A percentile compares a stretch with the other conserved stretches of the same genome.
phyloP scores from a whole-genome alignment of 2,113 vertebrate genomes.

The Vulpes ferrilata region DNA sequence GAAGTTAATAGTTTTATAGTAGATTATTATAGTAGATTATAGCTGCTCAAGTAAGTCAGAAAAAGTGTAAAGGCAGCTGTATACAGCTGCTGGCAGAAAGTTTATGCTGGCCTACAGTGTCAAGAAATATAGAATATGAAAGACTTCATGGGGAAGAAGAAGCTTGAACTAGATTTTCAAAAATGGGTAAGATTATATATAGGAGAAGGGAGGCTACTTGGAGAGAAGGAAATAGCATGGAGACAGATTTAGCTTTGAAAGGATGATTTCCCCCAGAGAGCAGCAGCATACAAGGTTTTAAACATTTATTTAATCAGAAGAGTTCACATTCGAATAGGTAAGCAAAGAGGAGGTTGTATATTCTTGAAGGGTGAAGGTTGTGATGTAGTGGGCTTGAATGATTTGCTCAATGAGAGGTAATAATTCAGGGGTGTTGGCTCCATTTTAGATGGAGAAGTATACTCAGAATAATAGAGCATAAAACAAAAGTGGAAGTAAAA shows the following conservation, averaged over 20 bases:
- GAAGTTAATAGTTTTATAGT: neutral
- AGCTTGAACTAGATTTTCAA: neutral
- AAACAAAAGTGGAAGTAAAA: neutral
- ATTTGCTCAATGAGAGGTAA: neutral
- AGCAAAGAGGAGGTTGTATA: neutral
- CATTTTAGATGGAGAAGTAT: neutral
- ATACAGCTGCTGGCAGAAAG: neutral
- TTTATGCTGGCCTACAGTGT: neutral
- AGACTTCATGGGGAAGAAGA: neutral
- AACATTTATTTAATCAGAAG: neutral
- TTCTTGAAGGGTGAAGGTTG: neutral
- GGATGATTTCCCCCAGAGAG: neutral
- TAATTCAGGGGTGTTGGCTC: neutral
- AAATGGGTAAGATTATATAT: neutral
- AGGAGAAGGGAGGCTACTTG: neutral
- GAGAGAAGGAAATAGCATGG: neutral
- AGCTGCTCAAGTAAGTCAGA: neutral
- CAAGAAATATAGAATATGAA: neutral
- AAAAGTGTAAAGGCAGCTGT: neutral
- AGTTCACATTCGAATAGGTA: neutral
- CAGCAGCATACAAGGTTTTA: neutral
- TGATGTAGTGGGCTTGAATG: neutral
- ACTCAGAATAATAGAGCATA: neutral
- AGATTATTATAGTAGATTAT: neutral
- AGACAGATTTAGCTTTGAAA: neutral